Evolutionary conservation across 2,888 invertebrate genomes (phyloP).

Genomic region (Athetis lepigone): DNA sequence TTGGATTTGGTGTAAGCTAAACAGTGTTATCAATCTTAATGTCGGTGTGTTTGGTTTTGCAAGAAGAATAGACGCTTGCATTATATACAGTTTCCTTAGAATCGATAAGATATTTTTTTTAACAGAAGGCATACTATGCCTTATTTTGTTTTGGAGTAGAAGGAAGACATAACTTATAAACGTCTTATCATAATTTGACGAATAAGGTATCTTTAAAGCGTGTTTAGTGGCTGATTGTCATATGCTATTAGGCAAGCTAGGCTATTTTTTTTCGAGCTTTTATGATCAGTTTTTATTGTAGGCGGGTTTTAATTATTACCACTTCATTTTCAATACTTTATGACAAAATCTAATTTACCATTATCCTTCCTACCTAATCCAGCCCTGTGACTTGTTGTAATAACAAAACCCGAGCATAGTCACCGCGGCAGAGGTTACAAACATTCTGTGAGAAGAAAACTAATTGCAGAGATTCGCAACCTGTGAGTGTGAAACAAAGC

Average conservation of each 20-base stretch:
- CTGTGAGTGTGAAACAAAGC: slow-evolving; percentile 79
- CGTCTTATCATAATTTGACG: too few relatives aligned
- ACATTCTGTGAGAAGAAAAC: slow-evolving; percentile 69
- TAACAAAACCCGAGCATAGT: slow-evolving; percentile 36
- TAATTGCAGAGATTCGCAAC: slow-evolving; percentile 77
- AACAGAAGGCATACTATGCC: too few relatives aligned
- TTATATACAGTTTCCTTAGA: not conserved
- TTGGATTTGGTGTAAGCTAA: slow-evolving; percentile 13
- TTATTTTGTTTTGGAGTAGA: too few relatives aligned
- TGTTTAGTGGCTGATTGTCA: too few relatives aligned
- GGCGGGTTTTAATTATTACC: too few relatives aligned
- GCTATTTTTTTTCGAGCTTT: too few relatives aligned
- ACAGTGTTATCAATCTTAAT: slow-evolving; percentile 21
- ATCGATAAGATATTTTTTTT: too few relatives aligned
- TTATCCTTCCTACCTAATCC: slow-evolving; percentile 19
- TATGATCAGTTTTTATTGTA: too few relatives aligned
- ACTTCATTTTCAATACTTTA: too few relatives aligned
- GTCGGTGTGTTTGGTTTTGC: slow-evolving; percentile 23
- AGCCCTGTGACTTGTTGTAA: slow-evolving; percentile 42
- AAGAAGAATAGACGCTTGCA: not conserved
- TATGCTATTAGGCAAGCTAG: too few relatives aligned
- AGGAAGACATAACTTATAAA: too few relatives aligned
- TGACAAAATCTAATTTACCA: not conserved
- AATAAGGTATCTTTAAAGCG: too few relatives aligned
- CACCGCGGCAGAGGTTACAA: slow-evolving; percentile 63